These are phyloP conservation scores for Caranx ignobilis DNA, from an alignment of 2,113 vertebrate species.

Conservation along the genomic window DNA sequence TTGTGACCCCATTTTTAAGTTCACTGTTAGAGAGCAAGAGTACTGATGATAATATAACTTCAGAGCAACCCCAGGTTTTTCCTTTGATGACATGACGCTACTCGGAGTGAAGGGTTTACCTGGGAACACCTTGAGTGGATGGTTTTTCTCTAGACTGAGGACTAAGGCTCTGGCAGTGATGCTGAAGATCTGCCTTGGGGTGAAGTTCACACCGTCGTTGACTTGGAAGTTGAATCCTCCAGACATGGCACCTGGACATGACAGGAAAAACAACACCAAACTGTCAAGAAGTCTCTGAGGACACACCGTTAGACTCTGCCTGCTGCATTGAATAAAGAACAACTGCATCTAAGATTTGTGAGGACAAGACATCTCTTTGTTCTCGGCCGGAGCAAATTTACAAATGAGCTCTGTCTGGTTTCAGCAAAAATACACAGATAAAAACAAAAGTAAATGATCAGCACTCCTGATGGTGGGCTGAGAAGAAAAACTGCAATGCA, in stretches of 20 bases:
- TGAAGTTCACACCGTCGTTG: constrained; percentile 92
- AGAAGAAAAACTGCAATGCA: not conserved
- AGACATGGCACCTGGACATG: constrained; percentile 87
- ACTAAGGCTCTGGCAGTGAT: constrained; percentile 86
- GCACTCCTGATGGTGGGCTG: not conserved
- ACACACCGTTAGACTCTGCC: not conserved
- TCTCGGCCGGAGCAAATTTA: not conserved
- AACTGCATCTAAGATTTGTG: not conserved
- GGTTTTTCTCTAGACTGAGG: constrained; percentile 87
- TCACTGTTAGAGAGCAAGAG: not conserved
- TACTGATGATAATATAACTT: not conserved
- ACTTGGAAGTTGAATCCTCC: constrained; percentile 94
- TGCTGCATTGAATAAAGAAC: not conserved
- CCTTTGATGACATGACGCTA: not conserved
- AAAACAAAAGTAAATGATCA: constrained; percentile 4
- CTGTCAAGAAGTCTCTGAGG: not conserved
- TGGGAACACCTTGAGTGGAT: constrained; percentile 89
- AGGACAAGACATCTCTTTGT: not conserved
- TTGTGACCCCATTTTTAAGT: not conserved
- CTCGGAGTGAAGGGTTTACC: constrained; percentile 76
- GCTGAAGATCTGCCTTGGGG: constrained; percentile 90
- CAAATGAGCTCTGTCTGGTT: not conserved
- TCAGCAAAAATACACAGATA: constrained; percentile 18
- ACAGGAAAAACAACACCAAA: constrained; percentile 6
- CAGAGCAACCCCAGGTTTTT: not conserved